Evolutionary conservation across 2,113 vertebrate species (phyloP).

Genomic region (Limnothrissa miodon): DNA sequence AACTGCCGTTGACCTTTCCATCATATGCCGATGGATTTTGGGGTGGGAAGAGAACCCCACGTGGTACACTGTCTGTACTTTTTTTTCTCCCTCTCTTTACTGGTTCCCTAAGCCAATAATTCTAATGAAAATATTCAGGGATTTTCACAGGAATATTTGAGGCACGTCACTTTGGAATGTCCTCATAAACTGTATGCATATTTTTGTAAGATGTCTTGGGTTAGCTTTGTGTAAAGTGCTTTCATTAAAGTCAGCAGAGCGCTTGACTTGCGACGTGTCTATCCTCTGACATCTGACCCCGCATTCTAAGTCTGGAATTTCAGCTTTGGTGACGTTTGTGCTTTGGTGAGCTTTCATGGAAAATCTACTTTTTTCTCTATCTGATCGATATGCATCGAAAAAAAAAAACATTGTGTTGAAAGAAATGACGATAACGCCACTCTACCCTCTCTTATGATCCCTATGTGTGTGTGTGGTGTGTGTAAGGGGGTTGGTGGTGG

Average conservation of each 20-base stretch:
- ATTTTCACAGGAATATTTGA: constrained; percentile 27
- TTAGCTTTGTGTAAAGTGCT: constrained; percentile 12
- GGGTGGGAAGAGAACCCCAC: neutral
- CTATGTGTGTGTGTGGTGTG: neutral
- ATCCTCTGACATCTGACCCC: constrained; percentile 10
- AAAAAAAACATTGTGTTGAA: neutral
- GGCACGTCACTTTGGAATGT: constrained; percentile 16
- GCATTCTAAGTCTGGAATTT: constrained; percentile 11
- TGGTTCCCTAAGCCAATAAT: constrained; percentile 14
- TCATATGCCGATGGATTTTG: neutral
- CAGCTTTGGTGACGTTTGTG: constrained; percentile 13
- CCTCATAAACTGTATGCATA: constrained; percentile 25
- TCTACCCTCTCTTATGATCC: neutral
- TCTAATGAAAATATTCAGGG: constrained; percentile 17
- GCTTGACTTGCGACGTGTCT: constrained; percentile 8
- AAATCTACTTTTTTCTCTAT: neutral
- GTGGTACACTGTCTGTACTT: neutral
- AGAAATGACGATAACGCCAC: neutral
- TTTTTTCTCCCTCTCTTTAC: neutral
- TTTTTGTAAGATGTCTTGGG: constrained; percentile 14
- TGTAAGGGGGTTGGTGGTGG: neutral
- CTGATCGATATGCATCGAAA: neutral
- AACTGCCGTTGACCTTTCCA: constrained; percentile 12
- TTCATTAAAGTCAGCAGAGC: constrained; percentile 5
- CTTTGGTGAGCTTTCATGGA: constrained; percentile 13